Evolutionary conservation across 2,888 invertebrate species (phyloP).

Genomic region (Rambutsinella grinnellia): DNA sequence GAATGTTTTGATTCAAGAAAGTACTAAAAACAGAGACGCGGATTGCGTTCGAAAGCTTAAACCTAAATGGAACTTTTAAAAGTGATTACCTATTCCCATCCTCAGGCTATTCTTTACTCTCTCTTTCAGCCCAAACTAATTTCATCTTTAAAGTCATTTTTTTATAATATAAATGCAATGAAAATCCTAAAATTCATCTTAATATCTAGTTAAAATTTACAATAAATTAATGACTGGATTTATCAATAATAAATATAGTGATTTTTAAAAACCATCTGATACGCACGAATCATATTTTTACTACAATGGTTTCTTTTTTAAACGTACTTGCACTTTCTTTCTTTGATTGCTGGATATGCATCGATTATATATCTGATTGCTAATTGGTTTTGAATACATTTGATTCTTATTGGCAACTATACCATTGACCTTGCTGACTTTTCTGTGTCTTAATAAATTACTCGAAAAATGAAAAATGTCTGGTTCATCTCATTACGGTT

Average conservation of each 20-base stretch:
- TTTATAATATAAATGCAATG: constrained; percentile 29
- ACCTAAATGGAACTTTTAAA: not conserved
- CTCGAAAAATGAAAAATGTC: constrained; percentile 6
- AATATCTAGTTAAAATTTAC: constrained; percentile 18
- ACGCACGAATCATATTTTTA: constrained; percentile 27
- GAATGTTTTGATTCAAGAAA: constrained; percentile 49
- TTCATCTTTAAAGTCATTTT: not conserved
- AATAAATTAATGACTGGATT: constrained; percentile 7
- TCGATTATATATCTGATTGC: constrained; percentile 45
- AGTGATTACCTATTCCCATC: not conserved
- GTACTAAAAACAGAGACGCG: constrained; percentile 34
- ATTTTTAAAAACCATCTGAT: not conserved
- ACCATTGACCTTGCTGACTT: not conserved
- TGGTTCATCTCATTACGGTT: constrained; percentile 20
- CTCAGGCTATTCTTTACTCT: too few species aligned
- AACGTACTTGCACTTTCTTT: constrained; percentile 43
- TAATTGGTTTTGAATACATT: constrained; percentile 47
- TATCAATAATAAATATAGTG: constrained; percentile 4
- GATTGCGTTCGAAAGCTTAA: constrained; percentile 39
- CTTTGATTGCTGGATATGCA: constrained; percentile 54
- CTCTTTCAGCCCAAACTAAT: too few species aligned
- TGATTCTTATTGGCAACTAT: constrained; percentile 47
- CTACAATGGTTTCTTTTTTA: constrained; percentile 13
- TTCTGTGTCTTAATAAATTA: not conserved
- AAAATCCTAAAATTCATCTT: constrained; percentile 10